phyloP scores from a whole-genome alignment of 2,113 vertebrate species.

The Thunnus thynnus region DNA sequence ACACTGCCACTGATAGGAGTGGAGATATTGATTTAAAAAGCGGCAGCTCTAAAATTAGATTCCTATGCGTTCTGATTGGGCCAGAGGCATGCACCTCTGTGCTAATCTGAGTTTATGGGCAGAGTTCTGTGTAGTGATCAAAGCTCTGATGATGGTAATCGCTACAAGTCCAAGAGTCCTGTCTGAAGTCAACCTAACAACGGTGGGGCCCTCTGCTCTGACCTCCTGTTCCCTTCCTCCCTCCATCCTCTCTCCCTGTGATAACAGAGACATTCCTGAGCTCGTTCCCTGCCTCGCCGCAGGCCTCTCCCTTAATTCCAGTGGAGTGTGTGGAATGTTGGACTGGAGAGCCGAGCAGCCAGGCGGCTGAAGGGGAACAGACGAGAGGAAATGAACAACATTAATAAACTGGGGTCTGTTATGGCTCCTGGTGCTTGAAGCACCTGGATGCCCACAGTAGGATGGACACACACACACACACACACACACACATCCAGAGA shows the following conservation, averaged over 20 bases:
- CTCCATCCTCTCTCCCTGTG: slow-evolving; percentile 73
- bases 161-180: slow-evolving; percentile 39
- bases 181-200: slow-evolving; percentile 58
- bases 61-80: slow-evolving; percentile 59
- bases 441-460: slow-evolving; percentile 61
- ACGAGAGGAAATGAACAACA: slow-evolving; percentile 84
- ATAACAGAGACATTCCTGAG: slow-evolving; percentile 85
- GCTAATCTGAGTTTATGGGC: slow-evolving; percentile 38
- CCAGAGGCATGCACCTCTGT: slow-evolving; percentile 53
- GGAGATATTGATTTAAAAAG: slow-evolving; percentile 84
- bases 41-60: slow-evolving; percentile 80
- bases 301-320: slow-evolving; percentile 84
- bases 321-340: slow-evolving; percentile 81
- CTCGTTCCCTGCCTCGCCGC: slow-evolving; percentile 74
- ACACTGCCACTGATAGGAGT: slow-evolving; percentile 74
- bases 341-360: slow-evolving; percentile 60
- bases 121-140: slow-evolving; percentile 48
- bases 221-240: slow-evolving; percentile 77
- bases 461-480: slow-evolving; percentile 9
- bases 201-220: slow-evolving; percentile 57
- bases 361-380: slow-evolving; percentile 56
- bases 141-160: slow-evolving; percentile 61
- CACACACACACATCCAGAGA: slow-evolving; percentile 40
- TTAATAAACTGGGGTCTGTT: slow-evolving; percentile 67
- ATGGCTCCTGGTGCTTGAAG: slow-evolving; percentile 61